Base-by-base conservation (phyloP, 2,113 vertebrate species). In the Tragelaphus buxtoni region DNA sequence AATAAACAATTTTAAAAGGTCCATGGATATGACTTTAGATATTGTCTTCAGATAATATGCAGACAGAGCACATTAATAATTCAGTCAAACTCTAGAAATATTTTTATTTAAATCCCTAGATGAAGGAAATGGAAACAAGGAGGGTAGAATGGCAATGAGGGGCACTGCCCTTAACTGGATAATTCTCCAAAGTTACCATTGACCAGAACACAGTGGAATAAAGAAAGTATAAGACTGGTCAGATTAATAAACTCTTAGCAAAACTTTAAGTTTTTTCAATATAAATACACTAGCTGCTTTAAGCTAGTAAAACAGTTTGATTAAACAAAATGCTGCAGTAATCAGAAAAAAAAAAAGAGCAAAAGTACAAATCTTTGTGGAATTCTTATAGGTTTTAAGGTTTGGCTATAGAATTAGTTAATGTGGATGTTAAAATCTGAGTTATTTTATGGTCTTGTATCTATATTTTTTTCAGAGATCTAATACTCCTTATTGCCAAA, bases 181-280 rank as follows among this genome's bases (percentile, higher is more conserved):
- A 72, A 30, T 51, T 92, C 5, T 42, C 84, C 28, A 28, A 79
- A 53, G 1, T 80, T 4, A 28, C 9, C 72, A 53, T 28, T 28
- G 1, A 0, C 6, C 7, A 82, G 56, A 22, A 30, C 26, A n/a
- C 39, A 32, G 28, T 47, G 30, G 32, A 88, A 60, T 30, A 35
- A 61, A 42, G 18, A 55, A 77, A 90, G 39, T 77, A 49, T 0
- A 53, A 87, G 77, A 86, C 6, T 77, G 20, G 5, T 32, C 12
- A 63, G 20, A 9, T 77, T 81, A 74, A 65, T 58, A 83, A 51
- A 87, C 4, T 45, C 42, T 55, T 30, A 26, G 14, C 7, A 51
- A 74, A 86, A 53, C 6, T 65, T 94, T 88, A 63, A 26, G 14
- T n/a, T 35, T 85, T 86, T 69, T 88, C 6, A 89, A 60, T 72